Base-by-base conservation (phyloP, 1,140 invertebrate genomes). In the Sarcophaga bullata region DNA sequence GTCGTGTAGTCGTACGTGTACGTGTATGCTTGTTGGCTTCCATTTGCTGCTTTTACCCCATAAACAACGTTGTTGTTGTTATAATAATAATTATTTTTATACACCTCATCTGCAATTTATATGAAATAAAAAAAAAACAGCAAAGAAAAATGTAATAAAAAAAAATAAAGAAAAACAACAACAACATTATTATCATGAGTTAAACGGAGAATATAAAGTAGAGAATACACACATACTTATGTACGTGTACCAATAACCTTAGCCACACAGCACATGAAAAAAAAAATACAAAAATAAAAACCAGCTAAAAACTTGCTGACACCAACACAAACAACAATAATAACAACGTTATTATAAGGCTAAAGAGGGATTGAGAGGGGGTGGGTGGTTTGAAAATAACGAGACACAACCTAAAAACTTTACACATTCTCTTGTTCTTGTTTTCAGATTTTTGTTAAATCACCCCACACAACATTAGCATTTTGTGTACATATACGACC, bases 71-170 rank as follows among this genome's bases (percentile, higher is more conserved):
- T 47, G 73, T 37, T 73, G 75, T 78, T 78, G 75, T 78, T 78
- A 50, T 78, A 50, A 78, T 78, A 78, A 78, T 78, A 82, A 82
- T 82, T 82, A 80, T 80, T 82, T 82, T 82, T 82, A 82, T 83
- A 80, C 82, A 83, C 82, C 82, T 83, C 82, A 83, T 83, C 82
- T 81, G 82, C 82, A 83, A 81, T 83, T 83, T 83, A 80, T 83
- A 81, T 83, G 50, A 83, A 83, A 83, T 83, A 81, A 48, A 83
- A 83, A 83, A 81, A 83, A 83, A 80, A 83, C 15, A 62, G 46
- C 47, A 52, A 54, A 68, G 58, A 54, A 80, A 68, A 37, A 80
- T 46, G 50, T 54, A 73, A 73, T 7, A 37, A 46, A 72, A 73
- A 46, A 73, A 46, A 75, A n/a, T 7, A 1, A 75, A 25, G 73